phyloP scores from a whole-genome alignment of 2,113 vertebrate genomes.

The Gila orcuttii region DNA sequence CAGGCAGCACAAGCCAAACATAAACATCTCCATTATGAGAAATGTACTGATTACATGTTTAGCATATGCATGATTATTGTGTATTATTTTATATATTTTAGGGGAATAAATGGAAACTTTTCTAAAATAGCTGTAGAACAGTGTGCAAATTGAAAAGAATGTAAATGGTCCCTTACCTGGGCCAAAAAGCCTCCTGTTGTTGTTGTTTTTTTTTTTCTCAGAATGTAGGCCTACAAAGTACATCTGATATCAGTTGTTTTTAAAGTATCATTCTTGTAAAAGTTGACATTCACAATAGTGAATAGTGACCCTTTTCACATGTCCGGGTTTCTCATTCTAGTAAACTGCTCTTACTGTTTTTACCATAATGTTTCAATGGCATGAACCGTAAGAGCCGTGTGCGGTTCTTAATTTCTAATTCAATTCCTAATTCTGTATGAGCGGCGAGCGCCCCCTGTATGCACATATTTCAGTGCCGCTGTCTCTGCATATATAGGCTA shows the following conservation, averaged over 20 bases:
- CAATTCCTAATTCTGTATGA: not conserved
- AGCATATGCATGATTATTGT: not conserved
- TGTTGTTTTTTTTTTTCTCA: no score
- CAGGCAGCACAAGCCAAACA: not conserved
- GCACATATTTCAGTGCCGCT: not conserved
- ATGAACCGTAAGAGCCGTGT: no score
- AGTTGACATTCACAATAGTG: no score
- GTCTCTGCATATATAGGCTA: no score
- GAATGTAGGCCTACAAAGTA: not conserved
- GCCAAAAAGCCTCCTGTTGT: not conserved
- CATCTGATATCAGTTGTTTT: not conserved
- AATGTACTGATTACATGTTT: not conserved
- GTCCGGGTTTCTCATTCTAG: no score
- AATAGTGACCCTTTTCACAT: no score
- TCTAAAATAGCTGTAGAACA: not conserved
- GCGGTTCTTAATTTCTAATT: no score
- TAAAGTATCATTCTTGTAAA: not conserved
- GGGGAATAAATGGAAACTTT: not conserved
- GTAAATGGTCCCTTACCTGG: not conserved
- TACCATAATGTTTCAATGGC: no score
- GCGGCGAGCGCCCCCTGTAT: not conserved
- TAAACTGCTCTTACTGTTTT: no score
- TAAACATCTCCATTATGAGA: not conserved
- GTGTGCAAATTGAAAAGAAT: not conserved
- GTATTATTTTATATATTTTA: not conserved